These are phyloP conservation scores for Drosophila neonasuta DNA, from an alignment of 2,888 invertebrate genomes.

Conservation along the genomic window DNA sequence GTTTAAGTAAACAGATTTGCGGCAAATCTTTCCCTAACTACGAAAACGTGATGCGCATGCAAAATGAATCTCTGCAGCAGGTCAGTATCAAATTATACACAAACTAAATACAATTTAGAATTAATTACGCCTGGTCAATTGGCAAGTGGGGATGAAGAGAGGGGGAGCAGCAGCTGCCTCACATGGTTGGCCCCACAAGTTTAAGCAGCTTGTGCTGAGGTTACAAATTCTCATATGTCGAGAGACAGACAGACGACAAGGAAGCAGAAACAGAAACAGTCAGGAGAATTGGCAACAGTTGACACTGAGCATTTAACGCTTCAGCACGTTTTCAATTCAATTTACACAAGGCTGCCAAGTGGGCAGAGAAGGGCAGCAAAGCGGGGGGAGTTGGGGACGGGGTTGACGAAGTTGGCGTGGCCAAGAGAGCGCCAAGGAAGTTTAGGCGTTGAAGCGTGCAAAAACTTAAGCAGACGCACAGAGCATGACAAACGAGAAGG, in stretches of 20 bases:
- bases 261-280: conserved; percentile 21
- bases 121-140: conserved; percentile 65
- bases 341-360: conserved; percentile 63
- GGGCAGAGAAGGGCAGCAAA: conserved; percentile 12
- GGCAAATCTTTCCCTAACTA: conserved; percentile 14
- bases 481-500: conserved; percentile 74
- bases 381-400: background rate
- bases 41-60: conserved; percentile 38
- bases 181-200: conserved; percentile 42
- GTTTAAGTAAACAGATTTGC: conserved; percentile 37
- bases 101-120: conserved; percentile 69
- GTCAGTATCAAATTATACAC: conserved; percentile 35
- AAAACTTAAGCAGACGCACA: conserved; percentile 76
- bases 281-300: conserved; percentile 80
- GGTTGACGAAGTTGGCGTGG: conserved; percentile 18
- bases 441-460: conserved; percentile 75
- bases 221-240: conserved; percentile 81
- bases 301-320: conserved; percentile 83
- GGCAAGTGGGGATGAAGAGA: conserved; percentile 17
- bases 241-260: conserved; percentile 23
- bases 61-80: conserved; percentile 25
- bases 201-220: conserved; percentile 79
- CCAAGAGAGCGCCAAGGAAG: conserved; percentile 68
- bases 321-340: conserved; percentile 82
- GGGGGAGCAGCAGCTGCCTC: conserved; percentile 1